phyloP scores from a whole-genome alignment of 2,797 vertebrate genomes.

The Acanthopagrus latus region DNA sequence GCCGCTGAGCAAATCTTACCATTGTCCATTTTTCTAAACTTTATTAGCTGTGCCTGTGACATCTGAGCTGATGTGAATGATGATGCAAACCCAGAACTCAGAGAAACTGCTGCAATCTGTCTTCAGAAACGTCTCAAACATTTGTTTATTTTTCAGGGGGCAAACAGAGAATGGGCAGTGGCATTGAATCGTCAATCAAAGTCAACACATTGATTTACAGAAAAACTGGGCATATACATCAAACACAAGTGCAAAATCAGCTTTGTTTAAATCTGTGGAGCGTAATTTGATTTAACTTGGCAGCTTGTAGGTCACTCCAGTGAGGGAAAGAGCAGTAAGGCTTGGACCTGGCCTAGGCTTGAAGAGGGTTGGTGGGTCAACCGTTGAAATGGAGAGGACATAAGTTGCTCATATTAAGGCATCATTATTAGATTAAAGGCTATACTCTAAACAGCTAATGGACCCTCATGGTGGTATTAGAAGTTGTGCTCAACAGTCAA shows the following conservation, averaged over 20 bases:
- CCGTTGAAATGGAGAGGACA: conserved; percentile 26
- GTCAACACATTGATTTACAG: conserved; percentile 3
- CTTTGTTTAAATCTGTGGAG: background rate
- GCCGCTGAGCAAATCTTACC: background rate
- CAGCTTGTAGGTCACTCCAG: background rate
- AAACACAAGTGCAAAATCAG: background rate
- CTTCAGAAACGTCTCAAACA: conserved; percentile 30
- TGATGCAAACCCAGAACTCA: conserved; percentile 2
- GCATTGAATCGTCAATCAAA: conserved; percentile 35
- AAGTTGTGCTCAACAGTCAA: background rate
- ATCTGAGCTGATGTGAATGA: conserved; percentile 35
- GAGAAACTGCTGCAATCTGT: conserved; percentile 40
- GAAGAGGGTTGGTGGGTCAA: conserved; percentile 14
- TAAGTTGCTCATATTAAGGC: background rate
- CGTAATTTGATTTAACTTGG: conserved; percentile 23
- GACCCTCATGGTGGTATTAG: background rate
- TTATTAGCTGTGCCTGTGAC: conserved; percentile 16
- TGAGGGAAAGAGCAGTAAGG: background rate
- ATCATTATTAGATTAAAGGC: background rate
- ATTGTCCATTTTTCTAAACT: conserved; percentile 20
- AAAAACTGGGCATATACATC: background rate
- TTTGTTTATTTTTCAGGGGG: conserved; percentile 30
- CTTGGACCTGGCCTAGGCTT: conserved; percentile 23
- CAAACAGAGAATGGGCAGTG: conserved; percentile 1
- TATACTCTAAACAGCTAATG: conserved; percentile 1